Base-by-base conservation (phyloP, 2,888 invertebrate genomes). In the Xestia xanthographa region DNA sequence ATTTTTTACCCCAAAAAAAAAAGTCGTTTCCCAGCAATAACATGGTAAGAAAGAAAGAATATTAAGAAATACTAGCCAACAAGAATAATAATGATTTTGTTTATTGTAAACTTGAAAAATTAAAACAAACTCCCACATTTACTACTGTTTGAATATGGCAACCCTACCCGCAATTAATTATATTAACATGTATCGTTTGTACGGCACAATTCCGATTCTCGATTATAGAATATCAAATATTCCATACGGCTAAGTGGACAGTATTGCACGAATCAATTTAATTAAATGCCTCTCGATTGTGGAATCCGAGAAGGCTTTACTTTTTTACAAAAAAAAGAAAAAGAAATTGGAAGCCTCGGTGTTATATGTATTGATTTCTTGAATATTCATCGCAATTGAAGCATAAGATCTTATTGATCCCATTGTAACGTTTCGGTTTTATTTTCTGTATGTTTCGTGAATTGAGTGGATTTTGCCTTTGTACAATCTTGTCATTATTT, bases 191-290 rank as follows among this genome's bases (percentile, higher is more conserved):
- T 74, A 56, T 72, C 66, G 62, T 77, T 82, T 72, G 72, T 50
- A 76, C 66, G 48, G 45, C 60, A 41, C 34, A 62, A 67, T 69
- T 65, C 41, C 50, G 34, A 75, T 48, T 62, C 26, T 53, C 48
- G 53, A 75, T 85, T 73, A 85, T 76, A 56, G 41, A 81, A 79
- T 82, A 77, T 66, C 69, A 60, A 87, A 87, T 82, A 76, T 74
- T 87, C 65, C 48, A 65, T 43, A 38, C 45, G 11, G 29, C 20
- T 77, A 50, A 72, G 60, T 62, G 67, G 77, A 77, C 56, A 62
- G 63, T 74, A 70, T 66, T 69, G 56, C 62, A 50, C 66, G 34
- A 87, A 87, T 75, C 68, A 72, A 85, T 87, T 79, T 68, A 72
- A 76, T 79, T 77, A 65, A 80, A 79, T 72, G 38, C 50, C 41